These are phyloP conservation scores for Eutolmus rufibarbis DNA, from an alignment of 2,888 invertebrate genomes.

Conservation along the genomic window DNA sequence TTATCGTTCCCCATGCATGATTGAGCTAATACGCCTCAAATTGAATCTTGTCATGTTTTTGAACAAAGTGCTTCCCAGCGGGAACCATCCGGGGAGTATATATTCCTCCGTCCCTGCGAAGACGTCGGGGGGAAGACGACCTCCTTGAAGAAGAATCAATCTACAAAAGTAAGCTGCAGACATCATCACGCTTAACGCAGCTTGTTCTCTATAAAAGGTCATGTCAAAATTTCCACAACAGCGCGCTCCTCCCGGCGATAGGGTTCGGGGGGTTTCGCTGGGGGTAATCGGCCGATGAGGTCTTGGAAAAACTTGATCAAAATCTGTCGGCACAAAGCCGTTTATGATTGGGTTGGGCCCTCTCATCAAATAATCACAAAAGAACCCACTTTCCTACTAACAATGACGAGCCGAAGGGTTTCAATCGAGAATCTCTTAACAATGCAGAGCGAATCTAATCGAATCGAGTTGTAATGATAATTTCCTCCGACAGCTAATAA, in stretches of 20 bases:
- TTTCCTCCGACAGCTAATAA: background rate
- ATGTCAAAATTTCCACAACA: slow-evolving; percentile 7
- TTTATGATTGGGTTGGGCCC: slow-evolving; percentile 1
- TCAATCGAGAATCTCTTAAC: background rate
- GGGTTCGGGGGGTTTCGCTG: background rate
- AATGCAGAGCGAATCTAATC: background rate
- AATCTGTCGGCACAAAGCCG: slow-evolving; percentile 19
- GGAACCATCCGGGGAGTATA: background rate
- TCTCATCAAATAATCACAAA: slow-evolving; percentile 28
- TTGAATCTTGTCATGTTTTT: slow-evolving; percentile 30
- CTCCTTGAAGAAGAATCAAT: background rate
- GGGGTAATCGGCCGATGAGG: background rate
- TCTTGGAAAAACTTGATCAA: slow-evolving; percentile 1
- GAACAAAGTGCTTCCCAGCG: background rate
- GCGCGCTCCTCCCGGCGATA: background rate
- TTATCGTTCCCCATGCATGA: slow-evolving; percentile 42
- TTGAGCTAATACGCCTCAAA: slow-evolving; percentile 34
- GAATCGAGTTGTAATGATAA: background rate
- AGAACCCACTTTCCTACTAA: background rate
- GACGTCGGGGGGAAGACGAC: background rate
- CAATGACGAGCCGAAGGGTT: background rate
- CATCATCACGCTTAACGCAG: background rate
- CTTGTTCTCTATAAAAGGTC: background rate
- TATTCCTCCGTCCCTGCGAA: background rate
- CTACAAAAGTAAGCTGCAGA: background rate